phyloP scores from a whole-genome alignment of 1,140 invertebrate genomes.

The Cheumatopsyche charites region DNA sequence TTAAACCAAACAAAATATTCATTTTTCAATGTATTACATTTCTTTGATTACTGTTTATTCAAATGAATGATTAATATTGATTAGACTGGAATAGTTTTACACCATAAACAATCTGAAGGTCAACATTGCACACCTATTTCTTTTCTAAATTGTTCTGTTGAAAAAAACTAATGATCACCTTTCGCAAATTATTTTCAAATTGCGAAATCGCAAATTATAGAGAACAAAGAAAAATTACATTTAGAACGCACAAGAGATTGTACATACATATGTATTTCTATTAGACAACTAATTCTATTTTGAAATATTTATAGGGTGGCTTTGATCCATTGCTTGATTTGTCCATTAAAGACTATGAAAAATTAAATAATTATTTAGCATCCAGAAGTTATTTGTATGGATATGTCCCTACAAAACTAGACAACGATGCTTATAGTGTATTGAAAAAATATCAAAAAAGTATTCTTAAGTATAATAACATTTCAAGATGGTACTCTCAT shows the following conservation, averaged over 20 bases:
- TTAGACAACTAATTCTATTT: neutral
- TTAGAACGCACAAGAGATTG: neutral
- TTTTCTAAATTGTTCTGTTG: neutral
- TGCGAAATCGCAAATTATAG: neutral
- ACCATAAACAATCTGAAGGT: neutral
- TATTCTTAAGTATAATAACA: constrained; percentile 55
- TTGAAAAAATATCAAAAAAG: constrained; percentile 52
- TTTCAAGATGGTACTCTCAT: constrained; percentile 67
- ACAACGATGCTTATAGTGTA: constrained; percentile 59
- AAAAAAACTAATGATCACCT: neutral
- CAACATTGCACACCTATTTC: neutral
- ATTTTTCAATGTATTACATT: too few relatives aligned
- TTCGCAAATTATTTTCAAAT: constrained; percentile 9
- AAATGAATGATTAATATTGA: too few relatives aligned
- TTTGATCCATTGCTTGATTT: neutral
- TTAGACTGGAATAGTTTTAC: too few relatives aligned
- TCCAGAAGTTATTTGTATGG: constrained; percentile 64
- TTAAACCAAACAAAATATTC: too few relatives aligned
- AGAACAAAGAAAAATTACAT: too few relatives aligned
- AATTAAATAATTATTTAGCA: constrained; percentile 53
- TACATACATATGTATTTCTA: neutral
- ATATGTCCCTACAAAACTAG: constrained; percentile 61
- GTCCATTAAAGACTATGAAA: neutral
- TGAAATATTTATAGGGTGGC: neutral
- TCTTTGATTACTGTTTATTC: too few relatives aligned